Evolutionary conservation across 2,113 vertebrate species (phyloP), one percentile per base, ranked within the genome.

Genomic region (Enhydra lutris): DNA sequence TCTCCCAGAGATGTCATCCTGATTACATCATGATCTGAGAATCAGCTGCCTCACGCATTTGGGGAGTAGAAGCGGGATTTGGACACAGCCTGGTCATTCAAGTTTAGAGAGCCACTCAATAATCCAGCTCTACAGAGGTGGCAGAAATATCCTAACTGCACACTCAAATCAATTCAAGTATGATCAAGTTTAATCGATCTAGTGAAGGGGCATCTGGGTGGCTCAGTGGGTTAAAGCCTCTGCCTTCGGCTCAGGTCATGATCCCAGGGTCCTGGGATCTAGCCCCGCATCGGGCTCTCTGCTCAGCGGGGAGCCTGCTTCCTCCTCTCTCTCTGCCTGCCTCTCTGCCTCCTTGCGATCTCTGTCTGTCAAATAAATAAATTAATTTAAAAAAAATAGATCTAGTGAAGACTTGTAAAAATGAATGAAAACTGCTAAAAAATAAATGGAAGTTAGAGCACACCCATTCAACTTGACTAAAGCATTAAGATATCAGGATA

Each of bases 341-440:
- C n/a, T n/a, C n/a, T n/a, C n/a, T n/a, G n/a, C n/a, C n/a, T n/a
- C n/a, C n/a, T n/a, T n/a, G n/a, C n/a, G n/a, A n/a, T n/a, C n/a
- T n/a, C n/a, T n/a, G n/a, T n/a, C n/a, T n/a, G n/a, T n/a, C n/a
- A n/a, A n/a, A n/a, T n/a, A n/a, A n/a, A n/a, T n/a, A n/a, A n/a
- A n/a, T n/a, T n/a, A n/a, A n/a, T n/a, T n/a, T n/a, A n/a, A n/a
- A n/a, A n/a, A n/a, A n/a, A n/a, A n/a, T 50, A 82, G 61, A 87
- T 52, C 55, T 80, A 83, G 55, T 63, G 50, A 63, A 83, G 39
- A 84, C 42, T 57, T 96, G 83, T 50, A 91, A 89, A 89, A 86
- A 50, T 88, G 50, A 94, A 81, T 47, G 4, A 59, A 89, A 97
- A 92, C 20, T 69, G n/a, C 11, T 59, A 59, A 96, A 88, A 79